Conservation (phyloP, 2,888 invertebrate genomes). For the Polymixis flavicincta region DNA sequence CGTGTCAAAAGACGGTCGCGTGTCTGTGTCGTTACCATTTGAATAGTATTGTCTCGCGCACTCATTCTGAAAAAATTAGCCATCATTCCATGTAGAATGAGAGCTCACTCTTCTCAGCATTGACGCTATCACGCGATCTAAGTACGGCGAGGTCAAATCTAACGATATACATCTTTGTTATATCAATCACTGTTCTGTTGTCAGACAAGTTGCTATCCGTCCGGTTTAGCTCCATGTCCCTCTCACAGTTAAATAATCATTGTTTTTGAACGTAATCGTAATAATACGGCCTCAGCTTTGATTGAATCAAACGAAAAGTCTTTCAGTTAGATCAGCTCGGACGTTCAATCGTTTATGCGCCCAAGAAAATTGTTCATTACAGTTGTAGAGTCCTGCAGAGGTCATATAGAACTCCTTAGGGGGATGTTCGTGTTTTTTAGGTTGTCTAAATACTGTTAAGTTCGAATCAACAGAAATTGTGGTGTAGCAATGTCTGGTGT, state of each 20-base stretch:
- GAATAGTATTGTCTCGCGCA: neutral
- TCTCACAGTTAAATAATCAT: neutral
- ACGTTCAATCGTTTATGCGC: neutral
- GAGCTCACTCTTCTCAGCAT: neutral
- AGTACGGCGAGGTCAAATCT: neutral
- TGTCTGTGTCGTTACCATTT: neutral
- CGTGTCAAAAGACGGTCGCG: neutral
- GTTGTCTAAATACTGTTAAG: conserved; percentile 38
- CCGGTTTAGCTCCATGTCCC: neutral
- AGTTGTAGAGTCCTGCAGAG: conserved; percentile 49
- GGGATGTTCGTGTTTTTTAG: conserved; percentile 63
- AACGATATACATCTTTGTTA: neutral
- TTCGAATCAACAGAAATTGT: conserved; percentile 62
- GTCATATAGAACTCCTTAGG: conserved; percentile 57
- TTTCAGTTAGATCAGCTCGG: too few relatives aligned
- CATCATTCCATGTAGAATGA: neutral
- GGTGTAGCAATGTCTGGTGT: conserved; percentile 71
- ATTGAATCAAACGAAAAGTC: neutral
- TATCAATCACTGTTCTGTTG: neutral
- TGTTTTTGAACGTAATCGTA: neutral
- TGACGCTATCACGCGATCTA: neutral
- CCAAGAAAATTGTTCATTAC: conserved; percentile 44
- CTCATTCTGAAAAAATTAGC: neutral
- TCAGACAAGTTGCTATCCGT: neutral
- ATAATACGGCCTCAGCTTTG: neutral